These are phyloP conservation scores for Platysteira castanea DNA, from an alignment of 2,113 vertebrate species.

Conservation along the genomic window DNA sequence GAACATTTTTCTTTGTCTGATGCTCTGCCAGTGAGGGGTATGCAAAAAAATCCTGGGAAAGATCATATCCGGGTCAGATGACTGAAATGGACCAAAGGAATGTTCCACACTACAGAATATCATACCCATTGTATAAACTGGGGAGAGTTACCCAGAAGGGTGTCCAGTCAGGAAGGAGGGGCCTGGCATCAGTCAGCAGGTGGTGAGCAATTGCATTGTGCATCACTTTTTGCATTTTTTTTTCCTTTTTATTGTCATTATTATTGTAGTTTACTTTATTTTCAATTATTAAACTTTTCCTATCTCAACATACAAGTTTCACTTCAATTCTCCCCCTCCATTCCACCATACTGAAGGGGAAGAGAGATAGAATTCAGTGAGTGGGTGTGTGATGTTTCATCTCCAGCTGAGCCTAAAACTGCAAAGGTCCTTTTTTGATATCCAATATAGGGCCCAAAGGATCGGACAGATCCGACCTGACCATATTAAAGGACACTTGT, in stretches of 20 bases:
- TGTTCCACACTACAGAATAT: neutral
- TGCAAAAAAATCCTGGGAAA: neutral
- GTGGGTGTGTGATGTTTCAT: neutral
- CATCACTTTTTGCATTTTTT: neutral
- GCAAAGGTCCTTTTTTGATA: neutral
- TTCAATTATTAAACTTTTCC: neutral
- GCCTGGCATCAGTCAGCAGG: no score
- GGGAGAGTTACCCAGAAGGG: no score
- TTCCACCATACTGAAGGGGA: neutral
- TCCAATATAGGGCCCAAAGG: no score
- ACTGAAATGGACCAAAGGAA: no score
- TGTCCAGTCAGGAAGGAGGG: fast-evolving
- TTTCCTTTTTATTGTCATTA: neutral
- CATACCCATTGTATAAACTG: neutral
- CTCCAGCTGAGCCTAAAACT: neutral
- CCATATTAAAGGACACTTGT: neutral
- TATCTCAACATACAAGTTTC: no score
- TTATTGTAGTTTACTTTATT: neutral
- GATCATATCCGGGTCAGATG: neutral
- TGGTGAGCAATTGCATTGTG: neutral
- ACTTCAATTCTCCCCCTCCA: no score
- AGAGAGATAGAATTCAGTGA: neutral
- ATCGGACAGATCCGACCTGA: neutral
- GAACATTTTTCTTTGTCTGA: neutral
- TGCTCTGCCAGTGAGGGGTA: no score